A percentile compares a stretch with the other conserved stretches of the same genome.
These are phyloP conservation scores for Delphinapterus leucas DNA, from an alignment of 2,113 vertebrate genomes.

Conservation along the genomic window DNA sequence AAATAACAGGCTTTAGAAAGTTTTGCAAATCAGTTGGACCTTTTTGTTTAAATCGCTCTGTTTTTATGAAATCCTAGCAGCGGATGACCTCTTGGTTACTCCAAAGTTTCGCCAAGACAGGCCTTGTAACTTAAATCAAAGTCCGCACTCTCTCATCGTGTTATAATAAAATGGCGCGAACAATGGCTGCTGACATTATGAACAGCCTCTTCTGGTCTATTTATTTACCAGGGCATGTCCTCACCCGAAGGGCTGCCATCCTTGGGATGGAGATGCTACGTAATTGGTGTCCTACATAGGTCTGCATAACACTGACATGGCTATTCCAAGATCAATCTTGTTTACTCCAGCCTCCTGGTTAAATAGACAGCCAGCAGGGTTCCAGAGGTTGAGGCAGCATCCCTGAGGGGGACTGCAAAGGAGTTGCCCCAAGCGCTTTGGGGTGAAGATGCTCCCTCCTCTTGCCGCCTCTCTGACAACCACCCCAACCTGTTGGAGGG, in stretches of 20 bases:
- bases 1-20: background rate
- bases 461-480: accelerated
- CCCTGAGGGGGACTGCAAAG: background rate
- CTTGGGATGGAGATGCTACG: background rate
- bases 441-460: background rate
- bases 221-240: background rate
- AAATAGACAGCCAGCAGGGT: conserved; percentile 11
- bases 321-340: conserved; percentile 32
- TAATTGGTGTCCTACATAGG: background rate
- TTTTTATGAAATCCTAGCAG: background rate
- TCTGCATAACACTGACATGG: background rate
- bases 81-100: background rate
- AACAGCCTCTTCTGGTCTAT: background rate
- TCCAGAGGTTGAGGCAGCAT: background rate
- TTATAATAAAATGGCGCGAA: background rate
- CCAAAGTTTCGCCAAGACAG: background rate
- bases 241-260: background rate
- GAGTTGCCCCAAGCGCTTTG: background rate
- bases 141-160: background rate
- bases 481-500: accelerated
- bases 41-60: background rate
- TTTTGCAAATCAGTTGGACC: background rate
- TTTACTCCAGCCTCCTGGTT: background rate
- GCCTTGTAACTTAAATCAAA: background rate
- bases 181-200: background rate